Evolutionary conservation across 2,113 vertebrate species (phyloP).

Genomic region (Grallaria varia): DNA sequence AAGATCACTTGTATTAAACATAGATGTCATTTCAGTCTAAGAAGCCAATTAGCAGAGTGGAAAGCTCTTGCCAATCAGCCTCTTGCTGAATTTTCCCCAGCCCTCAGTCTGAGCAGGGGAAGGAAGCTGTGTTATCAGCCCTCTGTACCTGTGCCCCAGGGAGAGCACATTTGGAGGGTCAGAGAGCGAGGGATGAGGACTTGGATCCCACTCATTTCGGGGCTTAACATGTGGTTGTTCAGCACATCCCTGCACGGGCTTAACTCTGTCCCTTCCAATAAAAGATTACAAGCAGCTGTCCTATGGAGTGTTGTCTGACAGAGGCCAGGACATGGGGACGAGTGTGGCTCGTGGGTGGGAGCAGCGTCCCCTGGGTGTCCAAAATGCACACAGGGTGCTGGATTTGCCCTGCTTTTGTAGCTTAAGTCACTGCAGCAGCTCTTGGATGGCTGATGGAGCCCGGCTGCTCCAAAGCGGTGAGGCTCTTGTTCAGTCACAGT

Average conservation of each 20-base stretch:
- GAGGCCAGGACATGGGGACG: accelerated
- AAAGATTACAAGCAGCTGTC: not conserved
- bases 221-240: not conserved
- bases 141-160: not conserved
- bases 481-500: not conserved
- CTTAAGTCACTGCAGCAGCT: not conserved
- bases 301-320: not conserved
- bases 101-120: not conserved
- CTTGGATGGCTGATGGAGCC: not conserved
- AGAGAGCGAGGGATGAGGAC: not conserved
- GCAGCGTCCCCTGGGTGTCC: not conserved
- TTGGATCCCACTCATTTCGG: accelerated
- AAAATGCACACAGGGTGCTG: not conserved
- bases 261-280: not conserved
- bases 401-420: not conserved
- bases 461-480: not conserved
- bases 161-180: not conserved
- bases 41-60: not conserved
- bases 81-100: not conserved
- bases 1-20: not conserved
- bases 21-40: not conserved
- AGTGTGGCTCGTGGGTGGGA: not conserved
- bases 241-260: accelerated
- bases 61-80: not conserved
- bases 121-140: not conserved